Base-by-base conservation (phyloP, 23 tunicate genomes). In the Phallusia fumigata region DNA sequence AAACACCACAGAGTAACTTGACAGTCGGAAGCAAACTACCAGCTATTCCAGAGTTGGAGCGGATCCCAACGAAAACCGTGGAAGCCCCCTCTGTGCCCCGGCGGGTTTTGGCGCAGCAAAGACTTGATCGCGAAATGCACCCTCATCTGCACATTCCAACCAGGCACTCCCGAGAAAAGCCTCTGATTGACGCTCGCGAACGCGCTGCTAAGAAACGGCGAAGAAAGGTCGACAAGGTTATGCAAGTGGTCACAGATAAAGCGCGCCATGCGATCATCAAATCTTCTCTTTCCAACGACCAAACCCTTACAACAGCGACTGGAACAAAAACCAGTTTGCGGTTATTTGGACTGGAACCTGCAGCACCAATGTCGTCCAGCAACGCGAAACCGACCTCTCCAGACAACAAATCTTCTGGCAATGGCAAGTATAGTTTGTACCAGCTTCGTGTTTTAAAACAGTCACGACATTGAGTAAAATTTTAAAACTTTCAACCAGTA, bases 171-270 rank as follows among this genome's bases (percentile, higher is more conserved):
- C 33, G 80, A 2, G 76, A 74, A 13, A 52, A 82, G 22, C 80
- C 80, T 33, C 51, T 53, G 32, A 36, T 53, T 2, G 75, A 80
- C 35, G 84, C 47, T 19, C 80, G 90, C 6, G 84, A 80, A 19
- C 33, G 8, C 45, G 90, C 84, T 24, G 84, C 81, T 0, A 35
- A 73, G 35, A 86, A 86, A 49, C 51, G 90, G 32, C 74, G 84
- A 33, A 84, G 80, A 16, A 73, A 53, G 52, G 69, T 58, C 31
- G 75, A 86, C 33, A 86, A 86, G 31, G 80, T 80, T 24, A 86
- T 86, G 90, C 26, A 65, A 11, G 24, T 80, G 19, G 90, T 86
- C 11, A 28, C 80, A n/a, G 50, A 80, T 15, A 84, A 78, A 10
- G 84, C 90, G 0, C 52, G 19, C 8, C 11, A 30, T 47, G 76